phyloP scores from a whole-genome alignment of 2,888 invertebrate genomes.

The Ectobius pallidus region DNA sequence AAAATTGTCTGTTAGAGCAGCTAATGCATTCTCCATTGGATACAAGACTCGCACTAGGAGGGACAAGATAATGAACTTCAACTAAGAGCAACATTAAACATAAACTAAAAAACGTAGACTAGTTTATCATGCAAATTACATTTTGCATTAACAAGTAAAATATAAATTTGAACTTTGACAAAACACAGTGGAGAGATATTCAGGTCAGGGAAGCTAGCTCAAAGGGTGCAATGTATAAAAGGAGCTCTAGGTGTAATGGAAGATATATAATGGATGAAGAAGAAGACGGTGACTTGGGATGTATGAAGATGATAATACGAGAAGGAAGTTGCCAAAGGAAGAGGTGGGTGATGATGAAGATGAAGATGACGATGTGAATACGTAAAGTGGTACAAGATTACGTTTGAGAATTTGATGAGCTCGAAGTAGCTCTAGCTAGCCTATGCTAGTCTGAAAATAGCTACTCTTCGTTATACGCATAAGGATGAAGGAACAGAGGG shows the following conservation, averaged over 20 bases:
- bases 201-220: conserved; percentile 16
- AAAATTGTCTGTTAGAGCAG: too few relatives aligned
- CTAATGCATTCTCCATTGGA: too few relatives aligned
- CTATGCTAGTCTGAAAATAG: not conserved
- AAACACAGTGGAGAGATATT: not conserved
- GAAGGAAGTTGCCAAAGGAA: conserved; percentile 7
- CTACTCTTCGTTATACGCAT: not conserved
- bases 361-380: conserved; percentile 26
- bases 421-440: not conserved
- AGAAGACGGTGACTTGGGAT: conserved; percentile 28
- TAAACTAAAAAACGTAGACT: too few relatives aligned
- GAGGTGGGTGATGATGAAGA: conserved; percentile 18
- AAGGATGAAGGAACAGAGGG: not conserved
- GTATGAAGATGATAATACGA: not conserved
- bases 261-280: conserved; percentile 37
- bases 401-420: conserved; percentile 33
- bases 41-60: too few relatives aligned
- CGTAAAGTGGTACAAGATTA: conserved; percentile 32
- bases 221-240: conserved; percentile 22
- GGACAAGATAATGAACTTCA: too few relatives aligned
- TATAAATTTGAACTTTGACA: conserved; percentile 10
- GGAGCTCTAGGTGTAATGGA: conserved; percentile 33
- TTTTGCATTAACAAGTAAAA: not conserved
- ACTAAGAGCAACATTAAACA: too few relatives aligned
- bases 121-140: too few relatives aligned